Evolutionary conservation across 2,797 vertebrate genomes (phyloP), one percentile per base, ranked within the genome.

Genomic region (Nannoperca obscura): DNA sequence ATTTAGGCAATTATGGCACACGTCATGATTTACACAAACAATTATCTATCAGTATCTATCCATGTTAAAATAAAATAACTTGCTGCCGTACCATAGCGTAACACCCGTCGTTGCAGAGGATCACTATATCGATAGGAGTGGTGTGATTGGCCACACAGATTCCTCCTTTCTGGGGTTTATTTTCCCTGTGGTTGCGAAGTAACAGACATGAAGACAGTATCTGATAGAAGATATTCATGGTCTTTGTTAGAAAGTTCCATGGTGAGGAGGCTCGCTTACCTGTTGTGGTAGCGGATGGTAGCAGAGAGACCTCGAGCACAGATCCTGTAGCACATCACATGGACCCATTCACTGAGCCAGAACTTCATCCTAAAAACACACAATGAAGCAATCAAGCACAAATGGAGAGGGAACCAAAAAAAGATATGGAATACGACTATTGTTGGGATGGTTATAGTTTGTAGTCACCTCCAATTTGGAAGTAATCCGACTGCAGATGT

Each of bases 111-210:
- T 97, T 99, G 44, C 97, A 96, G 88, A 99, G 93, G 85, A 99
- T 99, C 76, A 99, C 94, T 0, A 98, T 95, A 70, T 99, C 98
- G 19, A 99, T 99, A 0, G 98, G 98, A 15, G 95, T 95, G 0
- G 98, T 99, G 87, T 99, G 98, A 91, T 99, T 99, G 89, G 98
- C 98, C 10, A 99, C 98, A 84, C 98, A 99, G 86, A 99, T 97
- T 42, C 98, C 98, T 89, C 98, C 98, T 84, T 97, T 99, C 91
- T 93, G 91, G 2, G 98, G 98, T 83, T 90, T 96, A 91, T 99
- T 97, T 90, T 98, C 96, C 92, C 98, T 99, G 94, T 20, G 85
- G 87, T 65, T 24, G 12, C 1, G 1, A 57, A 3, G 40, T 2
- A 15, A 67, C n/a, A 52, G 20, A 49, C 20, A 62, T 32, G 0